Percentiles rank a stretch among this genome's conserved stretches.
Conservation (phyloP, 2,888 invertebrate genomes). For the Siphonodentalium dalli region DNA sequence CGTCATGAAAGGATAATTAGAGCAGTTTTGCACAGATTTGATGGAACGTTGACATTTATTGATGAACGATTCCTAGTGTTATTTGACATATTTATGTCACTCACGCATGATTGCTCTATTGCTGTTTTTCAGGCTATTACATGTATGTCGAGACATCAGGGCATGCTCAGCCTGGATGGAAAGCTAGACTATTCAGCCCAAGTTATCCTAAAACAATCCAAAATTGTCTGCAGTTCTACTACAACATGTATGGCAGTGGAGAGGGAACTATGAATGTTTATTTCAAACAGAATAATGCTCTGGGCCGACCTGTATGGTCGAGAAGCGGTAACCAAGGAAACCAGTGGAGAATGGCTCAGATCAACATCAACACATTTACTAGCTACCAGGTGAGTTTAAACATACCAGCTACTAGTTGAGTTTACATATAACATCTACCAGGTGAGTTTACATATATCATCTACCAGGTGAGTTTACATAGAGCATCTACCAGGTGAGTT, state of each 20-base stretch:
- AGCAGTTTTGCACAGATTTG: too few relatives aligned
- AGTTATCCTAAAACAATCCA: slow-evolving; percentile 38
- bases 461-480: slow-evolving; percentile 39
- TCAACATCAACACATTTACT: slow-evolving; percentile 38
- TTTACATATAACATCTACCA: slow-evolving; percentile 33
- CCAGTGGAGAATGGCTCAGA: slow-evolving; percentile 47
- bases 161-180: slow-evolving; percentile 35
- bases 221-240: slow-evolving; percentile 53
- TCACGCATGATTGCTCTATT: not conserved
- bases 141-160: slow-evolving; percentile 50
- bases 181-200: slow-evolving; percentile 44
- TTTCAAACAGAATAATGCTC: slow-evolving; percentile 21
- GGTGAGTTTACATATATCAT: slow-evolving; percentile 30
- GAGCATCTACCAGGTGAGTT: too few relatives aligned
- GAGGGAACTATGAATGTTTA: slow-evolving; percentile 48
- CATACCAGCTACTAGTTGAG: slow-evolving; percentile 41
- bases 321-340: slow-evolving; percentile 43
- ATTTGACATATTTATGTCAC: not conserved
- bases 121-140: slow-evolving; percentile 41
- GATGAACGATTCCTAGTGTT: too few relatives aligned
- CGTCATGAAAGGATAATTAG: too few relatives aligned
- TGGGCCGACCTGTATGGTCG: slow-evolving; percentile 43
- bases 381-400: slow-evolving; percentile 43
- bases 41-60: too few relatives aligned
- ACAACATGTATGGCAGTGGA: slow-evolving; percentile 54